A percentile compares a stretch with the other conserved stretches of the same genome.
phyloP scores from a whole-genome alignment of 2,888 invertebrate genomes.

The Thumatha senex region DNA sequence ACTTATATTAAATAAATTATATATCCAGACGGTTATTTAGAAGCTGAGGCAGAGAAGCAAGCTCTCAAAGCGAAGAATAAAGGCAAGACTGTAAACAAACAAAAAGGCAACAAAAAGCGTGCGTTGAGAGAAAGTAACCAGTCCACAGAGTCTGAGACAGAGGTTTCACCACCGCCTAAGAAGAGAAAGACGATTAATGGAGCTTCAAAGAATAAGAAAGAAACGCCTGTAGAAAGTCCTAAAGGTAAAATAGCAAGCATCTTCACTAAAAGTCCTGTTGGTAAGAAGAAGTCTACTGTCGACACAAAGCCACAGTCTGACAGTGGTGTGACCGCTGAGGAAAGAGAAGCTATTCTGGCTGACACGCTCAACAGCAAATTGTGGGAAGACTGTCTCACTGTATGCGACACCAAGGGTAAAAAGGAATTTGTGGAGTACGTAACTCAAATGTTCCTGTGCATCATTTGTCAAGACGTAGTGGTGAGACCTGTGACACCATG shows the following conservation, averaged over 20 bases:
- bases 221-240: slow-evolving; percentile 3
- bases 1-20: slow-evolving; percentile 57
- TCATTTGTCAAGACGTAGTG: slow-evolving; percentile 90
- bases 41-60: slow-evolving; percentile 83
- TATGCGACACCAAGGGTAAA: slow-evolving; percentile 75
- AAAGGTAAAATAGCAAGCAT: slow-evolving; percentile 18
- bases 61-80: slow-evolving; percentile 53
- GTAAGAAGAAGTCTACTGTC: slow-evolving; percentile 33
- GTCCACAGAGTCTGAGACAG: slow-evolving; percentile 46
- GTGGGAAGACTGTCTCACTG: slow-evolving; percentile 86
- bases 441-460: slow-evolving; percentile 88
- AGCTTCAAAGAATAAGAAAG: slow-evolving; percentile 18
- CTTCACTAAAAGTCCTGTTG: slow-evolving; percentile 20
- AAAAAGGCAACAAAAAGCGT: slow-evolving; percentile 41
- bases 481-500: slow-evolving; percentile 88
- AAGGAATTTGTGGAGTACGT: slow-evolving; percentile 85
- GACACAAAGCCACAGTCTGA: slow-evolving; percentile 29
- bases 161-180: slow-evolving; percentile 47
- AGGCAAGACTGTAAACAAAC: slow-evolving; percentile 28
- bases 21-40: slow-evolving; percentile 89
- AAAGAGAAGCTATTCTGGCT: slow-evolving; percentile 64
- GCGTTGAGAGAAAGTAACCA: slow-evolving; percentile 54
- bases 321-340: slow-evolving; percentile 51
- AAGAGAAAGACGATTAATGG: slow-evolving; percentile 40
- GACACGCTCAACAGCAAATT: slow-evolving; percentile 86